These are phyloP conservation scores for Sycophaga agraensis DNA, from an alignment of 1,140 invertebrate species.

Conservation along the genomic window DNA sequence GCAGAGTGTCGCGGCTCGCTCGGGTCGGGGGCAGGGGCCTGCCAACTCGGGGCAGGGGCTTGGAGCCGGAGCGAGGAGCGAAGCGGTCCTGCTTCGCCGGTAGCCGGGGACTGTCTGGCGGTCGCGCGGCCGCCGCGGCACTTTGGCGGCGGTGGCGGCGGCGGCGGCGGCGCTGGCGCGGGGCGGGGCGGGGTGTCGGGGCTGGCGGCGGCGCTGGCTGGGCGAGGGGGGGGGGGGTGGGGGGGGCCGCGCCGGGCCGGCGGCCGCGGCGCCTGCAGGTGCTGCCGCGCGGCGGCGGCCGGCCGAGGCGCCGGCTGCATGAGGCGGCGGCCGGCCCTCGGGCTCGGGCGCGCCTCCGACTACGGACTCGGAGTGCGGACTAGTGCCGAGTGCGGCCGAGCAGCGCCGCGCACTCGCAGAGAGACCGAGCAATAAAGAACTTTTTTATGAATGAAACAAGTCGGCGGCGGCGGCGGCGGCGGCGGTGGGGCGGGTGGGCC, in stretches of 20 bases:
- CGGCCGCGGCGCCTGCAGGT: constrained; percentile 13
- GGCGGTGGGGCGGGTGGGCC: too few relatives aligned
- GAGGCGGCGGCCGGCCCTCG: background rate
- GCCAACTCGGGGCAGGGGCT: too few relatives aligned
- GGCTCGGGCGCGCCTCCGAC: background rate
- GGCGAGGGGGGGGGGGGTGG: background rate
- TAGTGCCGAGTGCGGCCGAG: constrained; percentile 43
- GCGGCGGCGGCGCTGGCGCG: background rate
- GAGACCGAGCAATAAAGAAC: constrained; percentile 59
- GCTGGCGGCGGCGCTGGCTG: background rate
- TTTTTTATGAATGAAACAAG: constrained; percentile 60
- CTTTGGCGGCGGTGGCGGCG: background rate
- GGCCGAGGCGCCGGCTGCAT: background rate
- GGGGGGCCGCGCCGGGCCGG: background rate
- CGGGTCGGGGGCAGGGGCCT: too few relatives aligned
- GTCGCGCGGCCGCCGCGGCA: background rate
- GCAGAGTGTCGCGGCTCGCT: too few relatives aligned
- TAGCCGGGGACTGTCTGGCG: background rate
- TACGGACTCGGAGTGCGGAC: constrained; percentile 47
- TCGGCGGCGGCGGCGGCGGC: constrained; percentile 39
- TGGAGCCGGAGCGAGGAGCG: too few relatives aligned
- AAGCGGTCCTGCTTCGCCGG: background rate
- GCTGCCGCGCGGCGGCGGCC: constrained; percentile 1
- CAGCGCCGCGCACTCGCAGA: too few relatives aligned
- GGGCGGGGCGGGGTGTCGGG: background rate